Percentiles rank a stretch among this genome's conserved stretches.
Conservation (phyloP, 1,140 invertebrate genomes). For the Nymphalis io region DNA sequence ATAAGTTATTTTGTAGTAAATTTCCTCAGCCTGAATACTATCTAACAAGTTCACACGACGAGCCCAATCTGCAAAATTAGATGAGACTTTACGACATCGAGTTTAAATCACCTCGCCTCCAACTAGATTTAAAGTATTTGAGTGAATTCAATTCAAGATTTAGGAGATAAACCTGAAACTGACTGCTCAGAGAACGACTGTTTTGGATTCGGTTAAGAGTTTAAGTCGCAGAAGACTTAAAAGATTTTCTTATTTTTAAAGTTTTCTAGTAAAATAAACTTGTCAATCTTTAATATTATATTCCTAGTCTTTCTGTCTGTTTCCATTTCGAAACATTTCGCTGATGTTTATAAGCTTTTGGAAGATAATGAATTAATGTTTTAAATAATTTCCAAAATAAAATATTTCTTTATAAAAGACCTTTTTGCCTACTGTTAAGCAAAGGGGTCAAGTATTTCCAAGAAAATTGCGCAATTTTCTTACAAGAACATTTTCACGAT, state of each 20-base stretch:
- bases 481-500: no score
- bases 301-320: no score
- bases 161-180: slow-evolving; percentile 2
- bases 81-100: slow-evolving; percentile 1
- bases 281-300: no score
- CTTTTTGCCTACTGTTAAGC: no score
- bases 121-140: slow-evolving; percentile 4
- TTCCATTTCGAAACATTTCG: no score
- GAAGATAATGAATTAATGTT: no score
- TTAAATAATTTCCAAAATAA: no score
- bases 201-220: slow-evolving; percentile 5
- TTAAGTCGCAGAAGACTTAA: not conserved
- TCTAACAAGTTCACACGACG: not conserved
- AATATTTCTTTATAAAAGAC: no score
- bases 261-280: not conserved
- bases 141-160: slow-evolving; percentile 12
- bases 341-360: no score
- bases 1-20: not conserved
- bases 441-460: no score
- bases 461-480: no score
- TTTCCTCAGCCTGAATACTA: not conserved
- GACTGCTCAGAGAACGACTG: not conserved
- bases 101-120: slow-evolving; percentile 14
- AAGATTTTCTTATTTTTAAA: not conserved
- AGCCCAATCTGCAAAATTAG: slow-evolving; percentile 3